phyloP scores from a whole-genome alignment of 1,140 invertebrate genomes.

The Maconellicoccus hirsutus region DNA sequence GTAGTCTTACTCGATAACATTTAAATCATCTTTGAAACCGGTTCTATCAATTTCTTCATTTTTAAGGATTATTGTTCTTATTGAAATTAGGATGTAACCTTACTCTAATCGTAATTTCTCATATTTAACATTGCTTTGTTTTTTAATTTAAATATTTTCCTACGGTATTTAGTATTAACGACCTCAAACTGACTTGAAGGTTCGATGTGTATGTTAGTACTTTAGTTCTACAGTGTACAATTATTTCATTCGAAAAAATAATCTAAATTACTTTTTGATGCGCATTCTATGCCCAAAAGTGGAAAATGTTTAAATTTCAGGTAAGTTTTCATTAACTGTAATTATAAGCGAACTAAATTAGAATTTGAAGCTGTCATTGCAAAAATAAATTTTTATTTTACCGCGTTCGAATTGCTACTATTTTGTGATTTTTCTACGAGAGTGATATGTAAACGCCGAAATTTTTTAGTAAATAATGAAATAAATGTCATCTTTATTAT shows the following conservation, averaged over 20 bases:
- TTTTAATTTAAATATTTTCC: not conserved
- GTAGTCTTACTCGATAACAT: too few species aligned
- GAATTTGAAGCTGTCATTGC: too few species aligned
- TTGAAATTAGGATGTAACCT: constrained; percentile 2
- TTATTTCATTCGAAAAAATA: not conserved
- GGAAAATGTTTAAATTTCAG: not conserved
- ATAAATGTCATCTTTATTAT: too few species aligned
- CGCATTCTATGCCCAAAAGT: too few species aligned
- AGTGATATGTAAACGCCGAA: too few species aligned
- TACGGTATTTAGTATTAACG: not conserved
- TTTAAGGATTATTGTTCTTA: not conserved
- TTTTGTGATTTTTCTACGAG: too few species aligned
- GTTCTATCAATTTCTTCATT: not conserved
- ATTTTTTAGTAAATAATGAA: too few species aligned
- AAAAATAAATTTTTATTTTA: too few species aligned
- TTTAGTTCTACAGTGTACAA: not conserved
- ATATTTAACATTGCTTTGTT: not conserved
- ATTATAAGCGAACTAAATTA: too few species aligned
- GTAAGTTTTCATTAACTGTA: not conserved
- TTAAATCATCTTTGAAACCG: too few species aligned
- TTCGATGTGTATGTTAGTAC: not conserved
- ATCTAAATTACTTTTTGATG: not conserved
- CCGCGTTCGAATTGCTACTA: too few species aligned
- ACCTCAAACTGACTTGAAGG: not conserved
- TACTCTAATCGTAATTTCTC: constrained; percentile 9